These are phyloP conservation scores for Penaeus indicus DNA, from an alignment of 1,140 invertebrate genomes.

Conservation along the genomic window DNA sequence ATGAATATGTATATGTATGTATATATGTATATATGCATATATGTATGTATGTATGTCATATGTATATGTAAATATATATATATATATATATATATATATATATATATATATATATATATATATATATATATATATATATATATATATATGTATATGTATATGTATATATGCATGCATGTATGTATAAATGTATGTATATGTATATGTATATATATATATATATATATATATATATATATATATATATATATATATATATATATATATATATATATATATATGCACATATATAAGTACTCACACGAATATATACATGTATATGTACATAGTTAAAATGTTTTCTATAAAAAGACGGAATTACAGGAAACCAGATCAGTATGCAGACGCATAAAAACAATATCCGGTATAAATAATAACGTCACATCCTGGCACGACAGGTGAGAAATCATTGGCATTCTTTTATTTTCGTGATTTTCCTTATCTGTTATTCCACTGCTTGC, in stretches of 20 bases:
- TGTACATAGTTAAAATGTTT: background rate
- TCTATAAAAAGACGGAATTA: background rate
- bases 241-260: conserved; percentile 11
- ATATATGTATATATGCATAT: conserved; percentile 10
- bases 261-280: conserved; percentile 10
- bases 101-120: background rate
- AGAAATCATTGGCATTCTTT: too few species aligned
- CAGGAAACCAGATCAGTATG: too few species aligned
- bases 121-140: background rate
- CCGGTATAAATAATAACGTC: too few species aligned
- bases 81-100: conserved; percentile 3
- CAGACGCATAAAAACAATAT: too few species aligned
- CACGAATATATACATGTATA: background rate
- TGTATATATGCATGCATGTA: background rate
- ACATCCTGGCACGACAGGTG: too few species aligned
- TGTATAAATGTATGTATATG: background rate
- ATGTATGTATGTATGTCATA: background rate
- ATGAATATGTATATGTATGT: conserved; percentile 5
- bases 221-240: conserved; percentile 20
- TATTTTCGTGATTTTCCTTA: too few species aligned
- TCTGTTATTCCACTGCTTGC: too few species aligned
- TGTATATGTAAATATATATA: conserved; percentile 7
- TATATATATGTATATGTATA: background rate
- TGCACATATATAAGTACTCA: background rate
- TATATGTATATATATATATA: background rate